A percentile compares a stretch with the other conserved stretches of the same genome.
These are phyloP conservation scores for Rhinolophus sinicus DNA, from an alignment of 2,113 vertebrate genomes.

Conservation along the genomic window DNA sequence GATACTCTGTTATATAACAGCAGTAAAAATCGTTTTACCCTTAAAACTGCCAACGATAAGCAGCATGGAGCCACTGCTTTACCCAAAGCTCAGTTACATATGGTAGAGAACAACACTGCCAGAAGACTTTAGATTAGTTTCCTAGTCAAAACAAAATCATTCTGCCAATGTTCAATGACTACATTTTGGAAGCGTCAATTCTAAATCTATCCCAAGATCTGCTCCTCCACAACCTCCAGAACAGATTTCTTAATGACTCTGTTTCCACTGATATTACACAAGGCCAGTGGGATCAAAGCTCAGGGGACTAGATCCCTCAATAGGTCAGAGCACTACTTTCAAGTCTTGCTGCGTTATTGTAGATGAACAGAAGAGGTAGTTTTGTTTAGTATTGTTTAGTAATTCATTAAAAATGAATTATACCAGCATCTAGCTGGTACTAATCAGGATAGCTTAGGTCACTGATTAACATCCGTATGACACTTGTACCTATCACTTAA, in stretches of 20 bases:
- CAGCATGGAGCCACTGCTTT: background rate
- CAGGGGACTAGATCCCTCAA: background rate
- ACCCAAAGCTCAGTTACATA: background rate
- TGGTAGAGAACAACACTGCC: background rate
- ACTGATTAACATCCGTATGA: background rate
- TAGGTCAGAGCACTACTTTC: background rate
- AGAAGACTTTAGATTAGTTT: background rate
- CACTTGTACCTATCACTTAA: background rate
- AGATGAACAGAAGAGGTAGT: background rate
- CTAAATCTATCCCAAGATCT: background rate
- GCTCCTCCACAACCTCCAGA: background rate
- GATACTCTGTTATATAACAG: background rate
- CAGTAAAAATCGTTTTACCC: background rate
- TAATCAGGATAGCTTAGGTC: background rate
- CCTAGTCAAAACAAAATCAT: background rate
- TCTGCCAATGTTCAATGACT: background rate
- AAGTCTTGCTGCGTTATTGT: background rate
- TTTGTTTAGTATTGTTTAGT: background rate
- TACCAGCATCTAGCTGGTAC: background rate
- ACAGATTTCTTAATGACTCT: constrained; percentile 38
- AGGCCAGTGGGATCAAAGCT: background rate
- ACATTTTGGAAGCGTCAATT: background rate
- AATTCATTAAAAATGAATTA: background rate
- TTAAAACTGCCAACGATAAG: background rate
- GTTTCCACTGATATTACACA: background rate